These are phyloP conservation scores for Phallusia fumigata DNA, from an alignment of 23 tunicate species.

Conservation along the genomic window DNA sequence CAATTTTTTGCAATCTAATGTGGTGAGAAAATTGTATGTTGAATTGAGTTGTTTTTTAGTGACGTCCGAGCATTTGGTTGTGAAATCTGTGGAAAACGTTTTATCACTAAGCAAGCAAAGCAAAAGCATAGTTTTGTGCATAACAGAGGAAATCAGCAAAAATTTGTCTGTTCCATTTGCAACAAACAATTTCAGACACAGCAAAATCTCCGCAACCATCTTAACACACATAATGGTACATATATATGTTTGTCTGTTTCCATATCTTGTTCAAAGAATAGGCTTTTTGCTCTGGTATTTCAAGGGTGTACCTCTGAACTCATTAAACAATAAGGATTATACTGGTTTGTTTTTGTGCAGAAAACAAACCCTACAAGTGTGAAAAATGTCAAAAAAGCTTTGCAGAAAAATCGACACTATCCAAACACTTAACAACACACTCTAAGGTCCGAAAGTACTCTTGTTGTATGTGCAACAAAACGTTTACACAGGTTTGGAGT, in stretches of 20 bases:
- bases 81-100: background rate
- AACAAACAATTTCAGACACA: slow-evolving; percentile 18
- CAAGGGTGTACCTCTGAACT: no score
- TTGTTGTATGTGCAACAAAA: slow-evolving; percentile 8
- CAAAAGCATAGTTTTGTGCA: background rate
- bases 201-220: slow-evolving; percentile 10
- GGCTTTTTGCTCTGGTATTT: no score
- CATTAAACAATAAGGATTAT: background rate
- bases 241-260: no score
- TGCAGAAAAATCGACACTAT: slow-evolving; percentile 7
- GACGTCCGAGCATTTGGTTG: background rate
- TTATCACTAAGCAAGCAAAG: slow-evolving; percentile 10
- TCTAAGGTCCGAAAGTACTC: slow-evolving; percentile 6
- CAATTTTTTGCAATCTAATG: no score
- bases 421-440: slow-evolving; percentile 24
- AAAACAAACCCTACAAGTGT: slow-evolving; percentile 11
- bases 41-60: slow-evolving; percentile 9
- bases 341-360: background rate
- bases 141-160: background rate
- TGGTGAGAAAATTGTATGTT: no score
- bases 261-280: no score
- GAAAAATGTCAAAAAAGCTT: background rate
- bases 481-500: slow-evolving; percentile 14
- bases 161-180: slow-evolving; percentile 7
- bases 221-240: slow-evolving; percentile 9